Conservation (phyloP, 2,113 vertebrate species). For the Myrmecophaga tridactyla region DNA sequence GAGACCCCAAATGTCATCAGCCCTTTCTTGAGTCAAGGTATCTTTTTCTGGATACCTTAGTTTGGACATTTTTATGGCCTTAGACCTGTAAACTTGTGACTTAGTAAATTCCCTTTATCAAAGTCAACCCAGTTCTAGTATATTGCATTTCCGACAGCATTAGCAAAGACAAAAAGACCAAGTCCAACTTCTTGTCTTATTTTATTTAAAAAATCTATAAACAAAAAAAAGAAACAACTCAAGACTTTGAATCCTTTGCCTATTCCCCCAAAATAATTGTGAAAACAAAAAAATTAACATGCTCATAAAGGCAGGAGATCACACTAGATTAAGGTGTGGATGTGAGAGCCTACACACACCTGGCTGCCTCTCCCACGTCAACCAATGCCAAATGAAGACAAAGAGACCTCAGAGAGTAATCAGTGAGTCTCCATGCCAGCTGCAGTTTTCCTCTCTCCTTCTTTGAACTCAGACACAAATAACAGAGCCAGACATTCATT, state of each 20-base stretch:
- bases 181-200: not conserved
- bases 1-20: too few species aligned
- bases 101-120: too few species aligned
- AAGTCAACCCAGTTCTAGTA: too few species aligned
- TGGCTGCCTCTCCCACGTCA: not conserved
- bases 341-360: not conserved
- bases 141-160: too few species aligned
- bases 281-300: accelerated
- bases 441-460: accelerated
- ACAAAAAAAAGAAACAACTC: not conserved
- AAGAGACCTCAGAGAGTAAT: not conserved
- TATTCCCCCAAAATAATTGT: not conserved
- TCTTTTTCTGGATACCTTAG: too few species aligned
- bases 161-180: not conserved
- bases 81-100: too few species aligned
- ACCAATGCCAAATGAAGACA: not conserved
- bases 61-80: too few species aligned
- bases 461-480: not conserved
- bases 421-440: accelerated
- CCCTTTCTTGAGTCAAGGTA: too few species aligned
- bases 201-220: not conserved
- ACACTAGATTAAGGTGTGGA: not conserved
- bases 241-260: not conserved
- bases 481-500: not conserved
- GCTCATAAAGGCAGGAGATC: not conserved